Evolutionary conservation across 2,888 invertebrate species (phyloP).

Genomic region (Agrochola litura): DNA sequence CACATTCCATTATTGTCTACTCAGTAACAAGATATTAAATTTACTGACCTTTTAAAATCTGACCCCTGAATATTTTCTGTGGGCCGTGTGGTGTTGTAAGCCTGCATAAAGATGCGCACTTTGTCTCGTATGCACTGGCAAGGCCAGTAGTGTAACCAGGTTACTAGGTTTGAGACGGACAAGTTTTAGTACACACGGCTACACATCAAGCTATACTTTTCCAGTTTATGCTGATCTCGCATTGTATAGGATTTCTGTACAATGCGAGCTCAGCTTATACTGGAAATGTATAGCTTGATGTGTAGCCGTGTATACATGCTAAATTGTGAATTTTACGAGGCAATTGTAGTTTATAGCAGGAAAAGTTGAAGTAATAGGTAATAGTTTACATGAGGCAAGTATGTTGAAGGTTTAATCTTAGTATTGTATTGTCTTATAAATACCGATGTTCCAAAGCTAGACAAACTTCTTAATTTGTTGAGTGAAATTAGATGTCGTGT

Average conservation of each 20-base stretch:
- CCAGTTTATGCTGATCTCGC: too few species aligned
- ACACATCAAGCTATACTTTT: too few species aligned
- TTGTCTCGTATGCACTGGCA: constrained; percentile 50
- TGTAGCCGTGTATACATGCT: too few species aligned
- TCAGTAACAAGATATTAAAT: constrained; percentile 22
- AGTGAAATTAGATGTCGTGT: not conserved
- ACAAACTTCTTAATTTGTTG: too few species aligned
- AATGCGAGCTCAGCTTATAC: too few species aligned
- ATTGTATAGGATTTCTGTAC: too few species aligned
- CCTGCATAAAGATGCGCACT: constrained; percentile 54
- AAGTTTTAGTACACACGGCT: too few species aligned
- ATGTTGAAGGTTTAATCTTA: not conserved
- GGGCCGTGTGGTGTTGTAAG: constrained; percentile 50
- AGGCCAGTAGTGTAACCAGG: constrained; percentile 49
- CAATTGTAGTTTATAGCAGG: constrained; percentile 4
- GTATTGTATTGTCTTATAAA: not conserved
- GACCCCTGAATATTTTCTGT: constrained; percentile 51
- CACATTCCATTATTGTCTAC: constrained; percentile 18
- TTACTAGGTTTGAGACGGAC: constrained; percentile 27
- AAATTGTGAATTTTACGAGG: constrained; percentile 3
- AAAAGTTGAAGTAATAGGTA: not conserved
- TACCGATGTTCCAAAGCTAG: not conserved
- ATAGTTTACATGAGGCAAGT: not conserved
- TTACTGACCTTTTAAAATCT: constrained; percentile 54
- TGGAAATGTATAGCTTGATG: too few species aligned